phyloP scores from a whole-genome alignment of 2,113 vertebrate species.

The Eulemur macaco region DNA sequence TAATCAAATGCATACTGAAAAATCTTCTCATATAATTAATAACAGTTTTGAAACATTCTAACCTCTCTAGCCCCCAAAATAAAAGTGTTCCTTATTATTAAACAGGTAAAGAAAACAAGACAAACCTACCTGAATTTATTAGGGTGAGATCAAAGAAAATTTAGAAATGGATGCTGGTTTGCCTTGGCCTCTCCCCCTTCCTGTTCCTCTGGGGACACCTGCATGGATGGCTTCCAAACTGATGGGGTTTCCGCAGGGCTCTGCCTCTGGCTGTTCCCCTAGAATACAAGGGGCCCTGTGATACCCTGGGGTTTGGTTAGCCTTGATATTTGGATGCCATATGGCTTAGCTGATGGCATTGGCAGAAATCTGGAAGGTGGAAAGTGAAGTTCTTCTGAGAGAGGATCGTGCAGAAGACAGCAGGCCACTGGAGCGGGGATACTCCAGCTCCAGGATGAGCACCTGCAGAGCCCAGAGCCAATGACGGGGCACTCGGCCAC shows the following conservation, averaged over 20 bases:
- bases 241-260: background rate
- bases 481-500: rapidly evolving
- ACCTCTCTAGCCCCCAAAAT: background rate
- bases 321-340: background rate
- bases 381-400: background rate
- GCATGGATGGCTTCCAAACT: background rate
- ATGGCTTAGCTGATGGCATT: background rate
- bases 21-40: background rate
- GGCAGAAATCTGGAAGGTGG: background rate
- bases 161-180: background rate
- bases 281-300: background rate
- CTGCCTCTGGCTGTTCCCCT: background rate
- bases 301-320: background rate
- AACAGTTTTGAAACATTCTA: background rate
- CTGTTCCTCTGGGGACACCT: background rate
- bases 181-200: background rate
- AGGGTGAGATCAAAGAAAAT: background rate
- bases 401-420: background rate
- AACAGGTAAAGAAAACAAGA: background rate
- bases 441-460: background rate
- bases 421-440: background rate
- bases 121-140: background rate
- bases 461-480: background rate
- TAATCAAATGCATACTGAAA: background rate
- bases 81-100: constrained; percentile 13